phyloP scores from a whole-genome alignment of 2,888 invertebrate species.

The Ormia ochracea region DNA sequence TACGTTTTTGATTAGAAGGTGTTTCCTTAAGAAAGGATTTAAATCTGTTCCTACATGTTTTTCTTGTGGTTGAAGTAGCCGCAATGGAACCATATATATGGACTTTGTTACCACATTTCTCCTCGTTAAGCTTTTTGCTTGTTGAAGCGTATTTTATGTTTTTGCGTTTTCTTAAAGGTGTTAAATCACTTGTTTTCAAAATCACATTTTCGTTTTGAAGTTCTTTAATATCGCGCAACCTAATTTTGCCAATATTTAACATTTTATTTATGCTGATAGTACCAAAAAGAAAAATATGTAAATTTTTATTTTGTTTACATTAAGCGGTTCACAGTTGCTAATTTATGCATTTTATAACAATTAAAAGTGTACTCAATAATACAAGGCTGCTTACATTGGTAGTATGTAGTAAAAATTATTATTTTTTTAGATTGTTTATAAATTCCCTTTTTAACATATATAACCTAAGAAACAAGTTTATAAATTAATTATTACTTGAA shows the following conservation, averaged over 20 bases:
- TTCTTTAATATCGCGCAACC: slow-evolving; percentile 50
- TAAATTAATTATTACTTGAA: too few species aligned
- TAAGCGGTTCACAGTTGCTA: too few species aligned
- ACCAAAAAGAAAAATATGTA: too few species aligned
- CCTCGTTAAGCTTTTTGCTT: not conserved
- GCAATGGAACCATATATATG: not conserved
- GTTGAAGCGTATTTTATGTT: not conserved
- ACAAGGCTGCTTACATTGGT: too few species aligned
- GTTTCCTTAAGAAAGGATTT: slow-evolving; percentile 62
- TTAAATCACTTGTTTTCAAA: not conserved
- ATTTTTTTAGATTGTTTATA: too few species aligned
- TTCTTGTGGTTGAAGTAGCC: not conserved
- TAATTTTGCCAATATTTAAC: slow-evolving; percentile 28
- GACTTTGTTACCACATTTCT: not conserved
- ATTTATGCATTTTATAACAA: too few species aligned
- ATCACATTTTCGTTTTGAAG: not conserved
- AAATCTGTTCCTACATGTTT: not conserved
- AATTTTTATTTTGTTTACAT: too few species aligned
- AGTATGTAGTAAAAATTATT: too few species aligned
- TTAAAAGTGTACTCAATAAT: too few species aligned
- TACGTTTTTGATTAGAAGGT: slow-evolving; percentile 67
- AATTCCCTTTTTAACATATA: too few species aligned
- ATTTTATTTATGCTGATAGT: slow-evolving; percentile 17
- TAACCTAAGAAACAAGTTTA: too few species aligned
- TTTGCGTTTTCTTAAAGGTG: slow-evolving; percentile 37